Conservation (phyloP, 1,140 invertebrate genomes). For the Coenobita brevimanus region DNA sequence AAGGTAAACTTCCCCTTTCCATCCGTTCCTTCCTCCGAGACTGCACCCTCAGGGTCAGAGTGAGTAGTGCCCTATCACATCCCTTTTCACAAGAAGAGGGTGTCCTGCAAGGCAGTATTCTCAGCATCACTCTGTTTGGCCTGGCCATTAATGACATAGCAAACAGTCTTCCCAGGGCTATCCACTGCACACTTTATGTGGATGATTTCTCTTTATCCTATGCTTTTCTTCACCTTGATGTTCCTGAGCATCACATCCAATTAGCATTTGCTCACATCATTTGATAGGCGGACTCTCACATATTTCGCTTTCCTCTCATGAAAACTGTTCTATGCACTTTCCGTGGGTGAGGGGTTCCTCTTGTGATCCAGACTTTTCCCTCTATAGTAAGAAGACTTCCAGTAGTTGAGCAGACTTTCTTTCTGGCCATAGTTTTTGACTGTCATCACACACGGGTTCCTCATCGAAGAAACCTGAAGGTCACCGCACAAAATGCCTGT, state of each 20-base stretch:
- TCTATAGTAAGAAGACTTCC: background rate
- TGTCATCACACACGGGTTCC: background rate
- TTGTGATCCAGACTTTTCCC: background rate
- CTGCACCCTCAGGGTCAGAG: background rate
- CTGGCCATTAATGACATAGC: slow-evolving; percentile 6
- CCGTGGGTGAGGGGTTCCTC: background rate
- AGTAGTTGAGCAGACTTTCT: slow-evolving; percentile 1
- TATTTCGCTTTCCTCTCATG: background rate
- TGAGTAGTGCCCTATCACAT: background rate
- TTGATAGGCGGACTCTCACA: background rate
- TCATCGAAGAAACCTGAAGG: background rate
- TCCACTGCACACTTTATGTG: background rate
- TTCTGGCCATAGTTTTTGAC: background rate
- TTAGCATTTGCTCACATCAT: background rate
- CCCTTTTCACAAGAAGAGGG: no score
- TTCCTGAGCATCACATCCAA: slow-evolving; percentile 15
- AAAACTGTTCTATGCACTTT: slow-evolving; percentile 21
- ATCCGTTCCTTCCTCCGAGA: background rate
- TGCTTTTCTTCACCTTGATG: background rate
- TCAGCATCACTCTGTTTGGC: slow-evolving; percentile 7
- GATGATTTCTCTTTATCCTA: slow-evolving; percentile 13
- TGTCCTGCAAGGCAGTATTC: no score
- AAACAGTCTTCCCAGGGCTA: background rate
- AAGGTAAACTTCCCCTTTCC: background rate
- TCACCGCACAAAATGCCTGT: background rate